Evolutionary conservation across 2,113 vertebrate genomes (phyloP).

Genomic region (Campylomormyrus numenius): DNA sequence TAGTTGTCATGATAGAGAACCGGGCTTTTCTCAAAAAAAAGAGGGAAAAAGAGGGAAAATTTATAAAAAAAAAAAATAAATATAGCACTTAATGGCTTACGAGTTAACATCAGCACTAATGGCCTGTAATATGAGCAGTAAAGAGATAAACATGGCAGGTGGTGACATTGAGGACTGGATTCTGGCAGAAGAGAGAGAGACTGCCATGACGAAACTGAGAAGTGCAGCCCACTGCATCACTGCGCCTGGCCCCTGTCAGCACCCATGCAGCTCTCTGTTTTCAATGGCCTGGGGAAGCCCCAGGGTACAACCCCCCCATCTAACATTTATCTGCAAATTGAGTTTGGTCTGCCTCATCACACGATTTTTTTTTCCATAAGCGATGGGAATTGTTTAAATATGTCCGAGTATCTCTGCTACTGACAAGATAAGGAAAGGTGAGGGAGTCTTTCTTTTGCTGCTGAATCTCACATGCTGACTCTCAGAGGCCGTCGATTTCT

Average conservation of each 20-base stretch:
- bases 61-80: not conserved
- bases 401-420: not conserved
- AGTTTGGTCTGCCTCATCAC: conserved; percentile 1
- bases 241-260: not conserved
- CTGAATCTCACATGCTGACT: not conserved
- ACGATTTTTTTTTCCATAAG: not conserved
- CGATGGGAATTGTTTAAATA: not conserved
- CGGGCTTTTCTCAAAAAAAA: not conserved
- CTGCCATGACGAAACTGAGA: not conserved
- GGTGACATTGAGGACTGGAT: not conserved
- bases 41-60: not conserved
- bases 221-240: not conserved
- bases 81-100: not conserved
- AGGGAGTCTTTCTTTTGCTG: not conserved
- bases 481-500: not conserved
- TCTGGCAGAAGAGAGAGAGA: not conserved
- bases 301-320: not conserved
- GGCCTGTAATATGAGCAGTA: not conserved
- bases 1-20: not conserved
- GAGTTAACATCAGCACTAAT: not conserved
- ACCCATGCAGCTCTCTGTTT: not conserved
- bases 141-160: not conserved
- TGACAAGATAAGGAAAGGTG: not conserved
- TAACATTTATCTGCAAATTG: not conserved
- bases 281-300: not conserved